These are phyloP conservation scores for Amazonetta brasiliensis DNA, from an alignment of 2,797 vertebrate species.

Conservation along the genomic window DNA sequence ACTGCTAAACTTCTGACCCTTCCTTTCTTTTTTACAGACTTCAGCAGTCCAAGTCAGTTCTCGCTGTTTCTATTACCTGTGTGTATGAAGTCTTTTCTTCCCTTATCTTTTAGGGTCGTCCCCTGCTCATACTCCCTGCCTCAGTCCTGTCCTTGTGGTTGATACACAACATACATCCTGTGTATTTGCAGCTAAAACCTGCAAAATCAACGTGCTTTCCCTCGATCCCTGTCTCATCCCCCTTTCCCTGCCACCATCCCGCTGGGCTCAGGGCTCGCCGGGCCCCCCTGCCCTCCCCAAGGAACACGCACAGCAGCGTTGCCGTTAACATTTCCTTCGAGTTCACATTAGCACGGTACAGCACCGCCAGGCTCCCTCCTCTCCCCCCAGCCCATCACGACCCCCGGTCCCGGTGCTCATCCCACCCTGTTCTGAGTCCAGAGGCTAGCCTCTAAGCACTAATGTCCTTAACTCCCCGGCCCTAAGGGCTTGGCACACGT, in stretches of 20 bases:
- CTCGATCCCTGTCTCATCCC: too few species aligned
- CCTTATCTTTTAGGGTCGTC: too few species aligned
- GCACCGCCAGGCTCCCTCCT: background rate
- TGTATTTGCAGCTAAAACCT: too few species aligned
- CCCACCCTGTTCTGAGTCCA: background rate
- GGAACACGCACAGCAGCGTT: background rate
- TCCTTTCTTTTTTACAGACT: too few species aligned
- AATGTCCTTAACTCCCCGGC: background rate
- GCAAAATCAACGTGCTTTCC: too few species aligned
- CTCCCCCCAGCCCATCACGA: background rate
- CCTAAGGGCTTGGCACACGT: background rate
- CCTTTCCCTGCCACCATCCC: background rate
- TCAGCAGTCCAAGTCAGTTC: too few species aligned
- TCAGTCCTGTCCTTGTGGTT: too few species aligned
- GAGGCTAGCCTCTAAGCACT: background rate
- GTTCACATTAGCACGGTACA: background rate
- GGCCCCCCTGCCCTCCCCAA: background rate
- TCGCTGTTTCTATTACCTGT: too few species aligned
- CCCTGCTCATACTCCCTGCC: too few species aligned
- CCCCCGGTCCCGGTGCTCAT: background rate
- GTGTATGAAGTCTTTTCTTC: too few species aligned
- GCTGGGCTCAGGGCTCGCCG: background rate
- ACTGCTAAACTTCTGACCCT: too few species aligned
- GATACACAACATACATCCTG: too few species aligned
- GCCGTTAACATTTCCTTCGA: background rate